Evolutionary conservation across 2,797 vertebrate species (phyloP), one percentile per base, ranked within the genome.

Genomic region (Coendou prehensilis): DNA sequence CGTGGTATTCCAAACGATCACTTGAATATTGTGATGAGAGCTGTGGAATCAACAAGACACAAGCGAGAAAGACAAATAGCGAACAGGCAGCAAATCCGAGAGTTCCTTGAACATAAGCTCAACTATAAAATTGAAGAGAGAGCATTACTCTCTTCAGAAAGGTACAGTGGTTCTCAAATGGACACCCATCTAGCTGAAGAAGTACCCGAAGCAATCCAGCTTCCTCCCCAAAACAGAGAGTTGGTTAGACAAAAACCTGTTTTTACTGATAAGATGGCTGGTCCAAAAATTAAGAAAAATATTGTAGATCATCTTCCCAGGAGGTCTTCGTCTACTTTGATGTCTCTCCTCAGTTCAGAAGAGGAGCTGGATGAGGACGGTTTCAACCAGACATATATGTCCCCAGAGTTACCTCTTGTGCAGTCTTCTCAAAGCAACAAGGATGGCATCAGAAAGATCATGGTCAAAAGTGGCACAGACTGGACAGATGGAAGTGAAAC

Each of bases 331-430:
- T 98, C 96, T 89, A 59, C 97, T 96, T 96, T 93, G 97, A 99
- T 98, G 1, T 93, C 98, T 59, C 98, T 98, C 9, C 99, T 99
- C 94, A 99, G 98, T 91, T 99, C 98, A 8, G 98, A 99, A 94
- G 99, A 99, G 5, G 99, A 99, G 82, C 63, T 0, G 9, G 98
- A 98, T 5, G 98, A 98, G 0, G 97, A 98, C 0, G 97, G 98
- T 84, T 10, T 96, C 18, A 61, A 96, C 76, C 98, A 97, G 28
- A 30, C 69, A 0, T 97, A 96, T 9, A 0, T 54, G 8, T 90
- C 97, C 45, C 94, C 97, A 15, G 98, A 98, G 64, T 64, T 95
- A 2, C 17, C 96, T 50, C 96, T 87, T 8, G 17, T 59, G 30
- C 98, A 89, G 71, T 0, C 93, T 0, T 73, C 92, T 22, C 93